These are phyloP conservation scores for Brotula barbata DNA, from an alignment of 2,797 vertebrate genomes.

Conservation along the genomic window DNA sequence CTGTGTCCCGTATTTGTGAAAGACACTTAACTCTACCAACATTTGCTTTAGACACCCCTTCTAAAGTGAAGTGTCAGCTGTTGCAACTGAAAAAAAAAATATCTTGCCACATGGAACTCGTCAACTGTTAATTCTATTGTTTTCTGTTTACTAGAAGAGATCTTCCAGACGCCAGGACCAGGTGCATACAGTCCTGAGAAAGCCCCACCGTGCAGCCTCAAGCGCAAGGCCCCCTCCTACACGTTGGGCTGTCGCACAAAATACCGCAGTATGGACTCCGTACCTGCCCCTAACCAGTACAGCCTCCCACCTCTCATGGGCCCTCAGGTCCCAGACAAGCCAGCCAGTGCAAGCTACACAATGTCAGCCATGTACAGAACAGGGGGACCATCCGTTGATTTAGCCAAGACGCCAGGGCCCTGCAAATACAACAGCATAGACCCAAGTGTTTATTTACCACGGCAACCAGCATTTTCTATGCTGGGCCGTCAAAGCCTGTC, in stretches of 20 bases:
- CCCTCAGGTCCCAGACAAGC: slow-evolving; percentile 77
- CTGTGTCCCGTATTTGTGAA: background rate
- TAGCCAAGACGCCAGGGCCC: slow-evolving; percentile 82
- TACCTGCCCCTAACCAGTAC: slow-evolving; percentile 86
- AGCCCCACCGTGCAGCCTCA: slow-evolving; percentile 69
- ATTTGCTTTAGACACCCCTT: slow-evolving; percentile 26
- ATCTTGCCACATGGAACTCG: slow-evolving; percentile 32
- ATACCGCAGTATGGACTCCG: slow-evolving; percentile 70
- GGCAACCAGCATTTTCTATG: slow-evolving; percentile 85
- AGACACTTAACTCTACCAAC: background rate
- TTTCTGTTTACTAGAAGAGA: slow-evolving; percentile 60
- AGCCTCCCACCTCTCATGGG: slow-evolving; percentile 84
- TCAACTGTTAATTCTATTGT: slow-evolving; percentile 11
- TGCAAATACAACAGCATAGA: slow-evolving; percentile 83
- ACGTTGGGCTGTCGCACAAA: slow-evolving; percentile 82
- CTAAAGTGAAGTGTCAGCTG: slow-evolving; percentile 36
- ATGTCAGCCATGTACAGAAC: slow-evolving; percentile 70
- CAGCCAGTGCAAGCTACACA: slow-evolving; percentile 82
- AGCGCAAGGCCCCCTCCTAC: slow-evolving; percentile 81
- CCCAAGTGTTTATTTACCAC: slow-evolving; percentile 78
- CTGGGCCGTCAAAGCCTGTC: slow-evolving; percentile 74
- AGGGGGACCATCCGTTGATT: slow-evolving; percentile 77
- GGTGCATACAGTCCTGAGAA: slow-evolving; percentile 86
- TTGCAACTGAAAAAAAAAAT: slow-evolving; percentile 37
- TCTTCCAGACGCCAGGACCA: slow-evolving; percentile 82